Evolutionary conservation across 2,888 invertebrate genomes (phyloP).

Genomic region (Protophormia terraenovae): DNA sequence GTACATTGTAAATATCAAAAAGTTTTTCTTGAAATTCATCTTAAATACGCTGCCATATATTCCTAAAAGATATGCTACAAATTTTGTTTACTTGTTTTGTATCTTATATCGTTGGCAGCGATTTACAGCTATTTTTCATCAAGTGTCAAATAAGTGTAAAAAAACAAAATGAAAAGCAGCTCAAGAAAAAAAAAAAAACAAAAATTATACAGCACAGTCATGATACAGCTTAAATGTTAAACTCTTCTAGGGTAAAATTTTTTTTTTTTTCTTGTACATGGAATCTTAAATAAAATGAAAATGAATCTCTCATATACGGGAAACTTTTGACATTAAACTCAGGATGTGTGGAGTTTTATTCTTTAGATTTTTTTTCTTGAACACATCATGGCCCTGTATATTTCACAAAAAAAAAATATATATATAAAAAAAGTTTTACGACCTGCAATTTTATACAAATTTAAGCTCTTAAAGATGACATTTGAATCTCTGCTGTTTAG

Average conservation of each 20-base stretch:
- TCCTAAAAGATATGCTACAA: constrained; percentile 41
- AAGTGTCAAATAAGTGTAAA: constrained; percentile 63
- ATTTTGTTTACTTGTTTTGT: constrained; percentile 39
- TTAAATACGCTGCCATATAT: constrained; percentile 27
- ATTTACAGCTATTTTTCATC: constrained; percentile 57
- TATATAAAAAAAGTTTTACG: constrained; percentile 72
- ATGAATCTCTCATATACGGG: constrained; percentile 13
- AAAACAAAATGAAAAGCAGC: no score
- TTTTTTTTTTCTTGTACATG: neutral
- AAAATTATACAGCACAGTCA: neutral
- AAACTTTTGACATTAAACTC: constrained; percentile 64
- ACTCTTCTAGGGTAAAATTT: neutral
- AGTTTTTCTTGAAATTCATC: constrained; percentile 43
- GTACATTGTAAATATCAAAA: constrained; percentile 17
- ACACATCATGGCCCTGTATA: no score
- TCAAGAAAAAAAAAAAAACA: neutral
- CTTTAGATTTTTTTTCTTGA: neutral
- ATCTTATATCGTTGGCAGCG: constrained; percentile 18
- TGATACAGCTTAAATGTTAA: constrained; percentile 9
- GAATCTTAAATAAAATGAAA: neutral
- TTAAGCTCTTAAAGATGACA: constrained; percentile 80
- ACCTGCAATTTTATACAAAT: constrained; percentile 79
- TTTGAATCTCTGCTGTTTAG: constrained; percentile 78
- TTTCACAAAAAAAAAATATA: no score
- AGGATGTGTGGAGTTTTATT: constrained; percentile 34